A percentile compares a stretch with the other conserved stretches of the same genome.
Conservation (phyloP, 1,140 invertebrate genomes). For the Leptopilina boulardi region DNA sequence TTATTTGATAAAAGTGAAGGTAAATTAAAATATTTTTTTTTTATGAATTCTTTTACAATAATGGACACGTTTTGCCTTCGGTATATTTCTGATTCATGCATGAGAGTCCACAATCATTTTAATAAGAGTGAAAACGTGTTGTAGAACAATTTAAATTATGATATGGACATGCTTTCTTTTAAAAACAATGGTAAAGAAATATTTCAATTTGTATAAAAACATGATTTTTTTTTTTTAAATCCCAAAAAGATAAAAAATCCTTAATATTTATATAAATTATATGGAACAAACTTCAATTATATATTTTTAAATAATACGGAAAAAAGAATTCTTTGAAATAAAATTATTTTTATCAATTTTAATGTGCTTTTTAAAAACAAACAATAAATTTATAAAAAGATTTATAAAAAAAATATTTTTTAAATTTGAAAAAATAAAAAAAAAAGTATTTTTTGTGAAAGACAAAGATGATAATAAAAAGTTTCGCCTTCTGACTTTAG, state of each 20-base stretch:
- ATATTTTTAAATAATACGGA: too few species aligned
- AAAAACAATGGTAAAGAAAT: background rate
- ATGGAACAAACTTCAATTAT: too few species aligned
- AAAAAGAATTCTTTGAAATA: too few species aligned
- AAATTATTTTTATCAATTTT: too few species aligned
- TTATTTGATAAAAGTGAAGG: background rate
- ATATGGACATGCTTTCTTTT: background rate
- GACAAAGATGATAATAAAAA: background rate
- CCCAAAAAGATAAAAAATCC: too few species aligned
- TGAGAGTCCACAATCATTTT: background rate
- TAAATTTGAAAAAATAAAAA: background rate
- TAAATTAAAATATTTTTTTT: background rate
- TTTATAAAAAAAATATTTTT: too few species aligned
- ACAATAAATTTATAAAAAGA: too few species aligned
- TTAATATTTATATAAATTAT: too few species aligned
- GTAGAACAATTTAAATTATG: background rate
- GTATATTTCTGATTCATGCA: constrained; percentile 37
- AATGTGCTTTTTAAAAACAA: too few species aligned
- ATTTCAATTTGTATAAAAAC: background rate
- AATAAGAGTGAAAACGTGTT: constrained; percentile 17
- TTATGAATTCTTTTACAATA: constrained; percentile 1
- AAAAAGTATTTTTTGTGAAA: background rate
- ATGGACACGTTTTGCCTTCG: constrained; percentile 44
- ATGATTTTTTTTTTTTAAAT: too few species aligned
- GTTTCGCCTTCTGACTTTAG: background rate